Evolutionary conservation across 2,113 vertebrate genomes (phyloP), one percentile per base, ranked within the genome.

Genomic region (Entelurus aequoreus): DNA sequence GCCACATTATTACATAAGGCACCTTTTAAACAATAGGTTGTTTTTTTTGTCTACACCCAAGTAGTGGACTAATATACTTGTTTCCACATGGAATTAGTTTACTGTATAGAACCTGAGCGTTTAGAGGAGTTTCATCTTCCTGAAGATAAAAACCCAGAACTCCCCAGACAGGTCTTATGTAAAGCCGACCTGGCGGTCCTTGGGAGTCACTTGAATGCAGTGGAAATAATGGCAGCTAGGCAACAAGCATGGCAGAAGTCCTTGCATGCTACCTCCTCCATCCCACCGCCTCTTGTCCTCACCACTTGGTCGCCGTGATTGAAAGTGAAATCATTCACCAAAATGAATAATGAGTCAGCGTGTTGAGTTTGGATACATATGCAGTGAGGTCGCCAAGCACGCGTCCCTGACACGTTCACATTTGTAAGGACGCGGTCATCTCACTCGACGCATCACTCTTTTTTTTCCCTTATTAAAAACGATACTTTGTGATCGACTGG

Each of bases 181-280:
- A 47, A 56, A 65, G 53, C 61, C 7, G 6, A 62, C 16, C 28
- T 28, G 4, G 28, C 36, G 47, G 56, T 72, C 71, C 52, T 79
- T 77, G 65, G 69, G 69, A 67, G 63, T 60, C 44, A 53, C 49
- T 35, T 50, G 69, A 68, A 71, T 68, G 60, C 60, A 14, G 54
- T 52, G 62, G 63, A 78, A 81, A 73, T 4, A 82, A 73, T 68
- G 73, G 87, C 82, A 87, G 81, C 85, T 84, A 84, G 84, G 85
- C 83, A 88, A 86, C 85, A 61, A 59, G 76, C 49, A 72, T 57
- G 66, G 49, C 63, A 52, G 49, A 55, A 76, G 65, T 66, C 71
- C 50, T 74, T 62, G 51, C 66, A 60, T 59, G 62, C 46, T 70
- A 21, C 54, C 46, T 60, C 58, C 65, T 60, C 16, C 68, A 48